Conservation (phyloP, 2,888 invertebrate species). For the Ophioninae sp. region DNA sequence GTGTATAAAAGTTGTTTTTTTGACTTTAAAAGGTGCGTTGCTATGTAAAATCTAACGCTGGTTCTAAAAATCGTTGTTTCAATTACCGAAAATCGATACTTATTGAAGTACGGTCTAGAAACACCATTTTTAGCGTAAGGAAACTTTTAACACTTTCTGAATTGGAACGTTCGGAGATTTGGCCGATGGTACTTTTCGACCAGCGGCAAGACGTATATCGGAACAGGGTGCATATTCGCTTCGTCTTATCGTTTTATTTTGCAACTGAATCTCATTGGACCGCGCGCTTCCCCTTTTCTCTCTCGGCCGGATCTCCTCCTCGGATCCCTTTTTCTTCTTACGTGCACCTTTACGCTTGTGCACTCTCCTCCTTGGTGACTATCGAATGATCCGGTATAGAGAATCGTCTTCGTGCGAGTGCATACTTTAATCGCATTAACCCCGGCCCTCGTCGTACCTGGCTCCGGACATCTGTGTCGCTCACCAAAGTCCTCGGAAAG, state of each 20-base stretch:
- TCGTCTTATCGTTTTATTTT: constrained; percentile 37
- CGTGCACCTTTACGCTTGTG: constrained; percentile 32
- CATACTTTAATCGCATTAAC: constrained; percentile 71
- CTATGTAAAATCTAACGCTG: too few relatives aligned
- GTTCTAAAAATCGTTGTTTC: too few relatives aligned
- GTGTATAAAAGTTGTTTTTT: too few relatives aligned
- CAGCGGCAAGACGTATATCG: not conserved
- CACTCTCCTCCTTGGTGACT: constrained; percentile 58
- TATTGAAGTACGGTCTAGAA: too few relatives aligned
- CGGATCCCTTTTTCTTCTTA: constrained; percentile 37
- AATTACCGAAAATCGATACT: too few relatives aligned
- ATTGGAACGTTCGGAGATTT: not conserved
- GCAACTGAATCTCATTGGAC: constrained; percentile 35
- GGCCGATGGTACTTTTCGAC: not conserved
- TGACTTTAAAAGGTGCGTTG: too few relatives aligned
- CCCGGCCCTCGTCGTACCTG: constrained; percentile 32
- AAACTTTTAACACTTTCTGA: too few relatives aligned
- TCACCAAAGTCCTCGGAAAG: constrained; percentile 54
- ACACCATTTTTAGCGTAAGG: too few relatives aligned
- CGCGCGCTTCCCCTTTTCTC: constrained; percentile 5
- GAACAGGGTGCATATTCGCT: not conserved
- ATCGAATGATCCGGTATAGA: constrained; percentile 61
- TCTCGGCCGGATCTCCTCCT: constrained; percentile 39
- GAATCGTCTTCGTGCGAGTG: constrained; percentile 69
- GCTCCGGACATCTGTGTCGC: constrained; percentile 52